phyloP scores from a whole-genome alignment of 2,113 vertebrate genomes.

The Brienomyrus longianalis region DNA sequence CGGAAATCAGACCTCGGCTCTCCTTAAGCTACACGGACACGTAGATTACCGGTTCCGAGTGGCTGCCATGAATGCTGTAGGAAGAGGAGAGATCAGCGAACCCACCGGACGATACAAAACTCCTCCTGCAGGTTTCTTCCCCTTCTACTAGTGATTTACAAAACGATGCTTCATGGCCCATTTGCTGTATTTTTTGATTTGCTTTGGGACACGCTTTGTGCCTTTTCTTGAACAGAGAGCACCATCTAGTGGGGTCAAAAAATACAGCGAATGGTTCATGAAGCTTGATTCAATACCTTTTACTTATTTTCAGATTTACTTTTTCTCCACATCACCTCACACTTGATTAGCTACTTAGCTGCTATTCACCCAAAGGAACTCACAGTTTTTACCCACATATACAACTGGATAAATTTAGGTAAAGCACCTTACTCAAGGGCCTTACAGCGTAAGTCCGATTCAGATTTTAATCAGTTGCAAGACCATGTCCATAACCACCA shows the following conservation, averaged over 20 bases:
- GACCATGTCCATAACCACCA: neutral
- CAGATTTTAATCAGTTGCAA: neutral
- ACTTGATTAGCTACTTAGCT: neutral
- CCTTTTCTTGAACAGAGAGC: neutral
- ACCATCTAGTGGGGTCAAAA: neutral
- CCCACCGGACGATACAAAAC: conserved; percentile 72
- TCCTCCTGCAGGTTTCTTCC: conserved; percentile 66
- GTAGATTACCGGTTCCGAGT: conserved; percentile 80
- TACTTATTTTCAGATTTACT: neutral
- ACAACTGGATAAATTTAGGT: neutral
- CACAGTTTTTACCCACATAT: neutral
- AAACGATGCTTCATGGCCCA: neutral
- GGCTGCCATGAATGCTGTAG: conserved; percentile 68
- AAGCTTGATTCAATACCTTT: neutral
- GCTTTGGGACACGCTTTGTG: neutral
- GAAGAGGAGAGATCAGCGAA: conserved; percentile 68
- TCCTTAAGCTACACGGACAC: conserved; percentile 68
- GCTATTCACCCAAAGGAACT: neutral
- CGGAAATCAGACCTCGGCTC: conserved; percentile 59
- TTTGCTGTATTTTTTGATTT: neutral
- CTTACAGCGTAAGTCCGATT: neutral
- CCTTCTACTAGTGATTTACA: neutral
- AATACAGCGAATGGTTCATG: neutral
- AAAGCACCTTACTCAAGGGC: neutral
- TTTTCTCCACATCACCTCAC: neutral